These are phyloP conservation scores for Heloderma charlesbogerti DNA, from an alignment of 2,113 vertebrate species.

Conservation along the genomic window DNA sequence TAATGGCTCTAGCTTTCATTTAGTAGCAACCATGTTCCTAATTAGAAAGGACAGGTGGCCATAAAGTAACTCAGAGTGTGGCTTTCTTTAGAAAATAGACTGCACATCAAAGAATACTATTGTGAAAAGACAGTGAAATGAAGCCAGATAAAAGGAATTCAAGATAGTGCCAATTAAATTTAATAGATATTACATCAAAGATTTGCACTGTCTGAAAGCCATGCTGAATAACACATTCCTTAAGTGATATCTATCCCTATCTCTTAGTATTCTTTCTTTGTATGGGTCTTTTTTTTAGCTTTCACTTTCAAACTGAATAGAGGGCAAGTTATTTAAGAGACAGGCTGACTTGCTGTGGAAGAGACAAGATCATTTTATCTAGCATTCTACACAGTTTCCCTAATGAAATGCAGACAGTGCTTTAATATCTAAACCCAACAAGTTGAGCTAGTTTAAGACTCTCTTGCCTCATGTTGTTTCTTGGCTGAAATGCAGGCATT, in stretches of 20 bases:
- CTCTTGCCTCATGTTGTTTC: neutral
- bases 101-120: conserved; percentile 8
- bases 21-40: neutral
- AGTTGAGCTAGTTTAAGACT: neutral
- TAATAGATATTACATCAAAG: neutral
- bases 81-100: neutral
- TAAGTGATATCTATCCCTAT: neutral
- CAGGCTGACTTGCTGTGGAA: neutral
- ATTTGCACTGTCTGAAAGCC: rapidly evolving
- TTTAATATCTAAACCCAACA: neutral
- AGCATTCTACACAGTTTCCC: neutral
- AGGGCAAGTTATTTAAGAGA: neutral
- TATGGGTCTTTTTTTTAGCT: neutral
- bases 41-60: conserved; percentile 13
- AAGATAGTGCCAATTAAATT: neutral
- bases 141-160: conserved; percentile 8
- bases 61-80: neutral
- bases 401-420: neutral
- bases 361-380: neutral
- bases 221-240: conserved; percentile 9
- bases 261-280: neutral
- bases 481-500: neutral
- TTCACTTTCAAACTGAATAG: neutral
- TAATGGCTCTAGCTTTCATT: neutral
- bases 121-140: conserved; percentile 4